Evolutionary conservation across 2,113 vertebrate genomes (phyloP).

Genomic region (Oostethus manadensis): DNA sequence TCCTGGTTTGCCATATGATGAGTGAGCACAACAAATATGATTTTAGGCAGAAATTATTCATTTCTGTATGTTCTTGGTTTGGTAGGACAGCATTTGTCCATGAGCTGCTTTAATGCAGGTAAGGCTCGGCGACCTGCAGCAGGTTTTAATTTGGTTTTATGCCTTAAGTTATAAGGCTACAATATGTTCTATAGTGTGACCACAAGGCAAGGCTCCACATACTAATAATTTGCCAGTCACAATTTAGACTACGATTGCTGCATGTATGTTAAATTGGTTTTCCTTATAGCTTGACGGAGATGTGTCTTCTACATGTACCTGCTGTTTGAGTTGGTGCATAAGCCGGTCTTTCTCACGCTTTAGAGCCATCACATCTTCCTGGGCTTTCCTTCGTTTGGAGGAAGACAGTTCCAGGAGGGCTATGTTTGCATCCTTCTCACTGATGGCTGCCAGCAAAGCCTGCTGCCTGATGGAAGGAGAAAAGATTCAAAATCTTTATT

Average conservation of each 20-base stretch:
- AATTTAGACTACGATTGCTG: constrained; percentile 11
- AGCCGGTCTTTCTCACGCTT: constrained; percentile 93
- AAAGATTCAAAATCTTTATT: neutral
- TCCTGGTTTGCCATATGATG: constrained; percentile 32
- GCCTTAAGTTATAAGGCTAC: constrained; percentile 32
- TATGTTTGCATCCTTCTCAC: constrained; percentile 96
- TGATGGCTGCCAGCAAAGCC: constrained; percentile 91
- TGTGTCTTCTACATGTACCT: constrained; percentile 74
- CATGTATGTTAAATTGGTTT: constrained; percentile 24
- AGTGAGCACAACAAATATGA: constrained; percentile 29
- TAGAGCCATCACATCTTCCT: constrained; percentile 91
- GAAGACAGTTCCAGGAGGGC: constrained; percentile 91
- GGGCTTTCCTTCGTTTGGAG: constrained; percentile 88
- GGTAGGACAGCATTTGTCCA: constrained; percentile 43
- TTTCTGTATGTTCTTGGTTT: constrained; percentile 51
- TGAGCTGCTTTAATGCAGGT: constrained; percentile 31
- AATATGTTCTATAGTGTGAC: constrained; percentile 30
- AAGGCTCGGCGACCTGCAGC: constrained; percentile 24
- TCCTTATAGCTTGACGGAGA: constrained; percentile 10
- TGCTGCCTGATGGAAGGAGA: constrained; percentile 79
- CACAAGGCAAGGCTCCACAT: constrained; percentile 34
- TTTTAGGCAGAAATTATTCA: constrained; percentile 47
- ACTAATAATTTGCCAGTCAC: constrained; percentile 25
- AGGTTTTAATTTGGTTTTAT: constrained; percentile 45
- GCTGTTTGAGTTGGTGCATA: constrained; percentile 93